Percentiles rank a stretch among this genome's conserved stretches.
Evolutionary conservation across 1,140 invertebrate species (phyloP).

Genomic region (Ericerus pela): DNA sequence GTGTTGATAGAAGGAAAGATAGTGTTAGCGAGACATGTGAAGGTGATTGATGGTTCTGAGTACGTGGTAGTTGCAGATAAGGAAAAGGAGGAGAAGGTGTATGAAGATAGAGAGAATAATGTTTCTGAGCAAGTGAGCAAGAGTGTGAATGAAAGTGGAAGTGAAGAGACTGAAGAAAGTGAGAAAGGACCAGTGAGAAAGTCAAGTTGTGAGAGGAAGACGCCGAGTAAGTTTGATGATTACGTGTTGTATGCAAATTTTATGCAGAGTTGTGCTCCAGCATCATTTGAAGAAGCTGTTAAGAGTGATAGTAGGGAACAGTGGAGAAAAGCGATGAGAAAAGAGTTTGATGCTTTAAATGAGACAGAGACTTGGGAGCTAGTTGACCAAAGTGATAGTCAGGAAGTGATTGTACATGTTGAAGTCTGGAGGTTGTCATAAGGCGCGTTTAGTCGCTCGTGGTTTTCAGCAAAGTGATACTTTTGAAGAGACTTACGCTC

Average conservation of each 20-base stretch:
- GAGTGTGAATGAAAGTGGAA: neutral
- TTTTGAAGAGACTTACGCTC: conserved; percentile 21
- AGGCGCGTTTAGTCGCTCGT: conserved; percentile 24
- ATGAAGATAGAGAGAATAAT: neutral
- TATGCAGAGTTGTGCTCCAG: conserved; percentile 7
- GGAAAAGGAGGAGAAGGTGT: neutral
- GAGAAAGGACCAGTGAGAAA: too few species aligned
- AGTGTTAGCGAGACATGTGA: neutral
- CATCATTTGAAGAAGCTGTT: conserved; percentile 21
- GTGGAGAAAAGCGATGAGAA: conserved; percentile 18
- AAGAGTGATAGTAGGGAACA: conserved; percentile 17
- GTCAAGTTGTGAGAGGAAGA: neutral
- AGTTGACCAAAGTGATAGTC: conserved; percentile 16
- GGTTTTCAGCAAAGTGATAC: conserved; percentile 19
- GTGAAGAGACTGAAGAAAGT: neutral
- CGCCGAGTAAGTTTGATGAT: neutral
- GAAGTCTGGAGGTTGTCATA: conserved; percentile 17
- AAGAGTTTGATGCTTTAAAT: conserved; percentile 20
- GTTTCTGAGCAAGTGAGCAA: neutral
- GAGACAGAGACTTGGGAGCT: conserved; percentile 19
- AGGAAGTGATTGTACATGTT: conserved; percentile 16
- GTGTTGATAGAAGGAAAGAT: conserved; percentile 4
- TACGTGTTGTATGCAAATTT: neutral
- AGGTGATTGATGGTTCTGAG: neutral
- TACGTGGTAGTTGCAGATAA: neutral